These are phyloP conservation scores for Pyrocephalus nanus DNA, from an alignment of 2,797 vertebrate genomes.

Conservation along the genomic window DNA sequence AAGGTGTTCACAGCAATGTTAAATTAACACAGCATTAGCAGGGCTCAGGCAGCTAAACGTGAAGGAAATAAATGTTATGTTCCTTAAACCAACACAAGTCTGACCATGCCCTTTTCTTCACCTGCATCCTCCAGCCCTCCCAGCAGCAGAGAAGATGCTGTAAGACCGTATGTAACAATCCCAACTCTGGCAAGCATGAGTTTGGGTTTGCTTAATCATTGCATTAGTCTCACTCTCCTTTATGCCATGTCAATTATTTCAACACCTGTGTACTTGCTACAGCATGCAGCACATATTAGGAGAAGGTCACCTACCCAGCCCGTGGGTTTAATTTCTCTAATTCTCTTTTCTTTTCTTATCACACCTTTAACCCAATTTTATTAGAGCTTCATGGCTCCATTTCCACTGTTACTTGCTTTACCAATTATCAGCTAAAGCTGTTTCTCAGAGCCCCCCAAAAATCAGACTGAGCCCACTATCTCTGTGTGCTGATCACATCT, in stretches of 20 bases:
- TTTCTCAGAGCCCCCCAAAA: neutral
- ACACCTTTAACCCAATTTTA: neutral
- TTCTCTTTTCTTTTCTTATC: neutral
- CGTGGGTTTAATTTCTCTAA: neutral
- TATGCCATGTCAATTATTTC: neutral
- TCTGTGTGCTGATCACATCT: neutral
- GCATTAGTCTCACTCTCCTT: neutral
- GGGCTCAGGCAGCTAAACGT: neutral
- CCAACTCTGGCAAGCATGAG: neutral
- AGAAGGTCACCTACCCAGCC: neutral
- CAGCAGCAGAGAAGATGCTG: neutral
- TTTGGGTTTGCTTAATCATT: neutral
- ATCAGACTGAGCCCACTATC: neutral
- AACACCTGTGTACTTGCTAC: neutral
- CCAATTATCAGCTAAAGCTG: neutral
- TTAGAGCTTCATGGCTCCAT: neutral
- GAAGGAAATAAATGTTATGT: neutral
- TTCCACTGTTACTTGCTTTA: neutral
- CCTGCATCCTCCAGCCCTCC: neutral
- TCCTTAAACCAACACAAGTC: slow-evolving; percentile 2
- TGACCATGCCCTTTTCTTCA: neutral
- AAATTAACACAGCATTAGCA: slow-evolving; percentile 11
- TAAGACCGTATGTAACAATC: neutral
- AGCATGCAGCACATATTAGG: neutral
- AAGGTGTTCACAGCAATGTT: neutral